Evolutionary conservation across 2,113 vertebrate species (phyloP).

Genomic region (Oenanthe melanoleuca): DNA sequence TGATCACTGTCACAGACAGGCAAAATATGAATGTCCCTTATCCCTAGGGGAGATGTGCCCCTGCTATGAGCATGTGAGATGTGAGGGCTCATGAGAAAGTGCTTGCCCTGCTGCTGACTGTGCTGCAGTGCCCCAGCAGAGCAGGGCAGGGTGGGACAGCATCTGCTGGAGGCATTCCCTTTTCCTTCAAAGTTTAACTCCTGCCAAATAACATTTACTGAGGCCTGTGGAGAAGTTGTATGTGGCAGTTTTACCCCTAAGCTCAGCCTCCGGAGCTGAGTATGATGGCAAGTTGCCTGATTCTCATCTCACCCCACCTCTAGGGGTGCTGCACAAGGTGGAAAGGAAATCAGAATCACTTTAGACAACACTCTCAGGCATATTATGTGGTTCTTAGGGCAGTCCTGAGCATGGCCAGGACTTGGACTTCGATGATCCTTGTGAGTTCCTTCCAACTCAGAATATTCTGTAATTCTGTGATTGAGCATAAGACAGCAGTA

Average conservation of each 20-base stretch:
- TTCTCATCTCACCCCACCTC: background rate
- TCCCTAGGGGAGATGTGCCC: background rate
- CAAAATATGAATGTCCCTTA: background rate
- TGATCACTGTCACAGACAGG: background rate
- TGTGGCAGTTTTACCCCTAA: background rate
- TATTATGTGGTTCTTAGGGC: background rate
- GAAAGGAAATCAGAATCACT: background rate
- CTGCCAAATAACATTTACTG: background rate
- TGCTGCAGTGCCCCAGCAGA: background rate
- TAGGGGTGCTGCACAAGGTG: background rate
- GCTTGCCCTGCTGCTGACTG: background rate
- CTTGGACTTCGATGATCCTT: background rate
- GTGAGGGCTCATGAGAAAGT: background rate
- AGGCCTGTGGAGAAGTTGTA: background rate
- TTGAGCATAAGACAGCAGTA: background rate
- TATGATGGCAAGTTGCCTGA: background rate
- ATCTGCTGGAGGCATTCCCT: background rate
- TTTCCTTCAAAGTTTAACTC: background rate
- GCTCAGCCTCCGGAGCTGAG: background rate
- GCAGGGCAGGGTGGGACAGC: background rate
- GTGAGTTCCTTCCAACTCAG: background rate
- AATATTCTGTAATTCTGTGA: background rate
- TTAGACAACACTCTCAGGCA: background rate
- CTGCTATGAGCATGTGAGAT: background rate
- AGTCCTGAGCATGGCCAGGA: background rate